Base-by-base conservation (phyloP, 2,113 vertebrate species). In the human (Homo sapiens) region DNA sequence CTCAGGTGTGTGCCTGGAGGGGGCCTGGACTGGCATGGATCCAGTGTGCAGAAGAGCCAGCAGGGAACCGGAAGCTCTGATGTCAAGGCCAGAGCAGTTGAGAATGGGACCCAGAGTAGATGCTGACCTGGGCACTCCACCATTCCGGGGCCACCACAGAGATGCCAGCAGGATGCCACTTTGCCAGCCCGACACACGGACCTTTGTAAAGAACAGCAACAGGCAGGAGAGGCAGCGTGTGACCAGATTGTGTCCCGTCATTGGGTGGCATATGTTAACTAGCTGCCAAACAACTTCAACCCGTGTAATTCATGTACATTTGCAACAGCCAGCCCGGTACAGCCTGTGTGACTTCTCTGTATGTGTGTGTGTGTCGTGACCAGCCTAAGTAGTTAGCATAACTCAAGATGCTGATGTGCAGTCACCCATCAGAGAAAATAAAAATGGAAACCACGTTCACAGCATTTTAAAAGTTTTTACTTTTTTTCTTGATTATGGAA, bases 291-390 rank as follows among this genome's bases (percentile, higher is more conserved):
- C 97, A 97, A 97, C 95, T 91, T 89, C 97, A 97, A 95, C 93
- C 90, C 82, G 92, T 98, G 97, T 98, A 96, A 98, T 96, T 89
- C 61, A 86, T 98, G 98, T 98, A 84, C 96, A 86, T 98, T 96
- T 97, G 96, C 96, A 98, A 97, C 97, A 93, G 97, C 98, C 96
- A 98, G 97, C 98, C 97, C 2, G 95, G 96, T 97, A 97, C 97
- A 98, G 97, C 95, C 98, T 72, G 25, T 98, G 98, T 98, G 98
- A 98, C 87, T 96, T 97, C 97, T 98, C 96, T 98, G 98, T 98
- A 35, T n/a, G 14, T 94, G 73, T 93, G 43, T 92, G 75, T 97
- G 98, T 99, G 96, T 98, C 73, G 97, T 98, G 98, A 98, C 97
- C 92, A 96, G 97, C 98, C 95, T 97, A 86, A 97, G 97, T 98